Evolutionary conservation across 2,888 invertebrate genomes (phyloP).

Genomic region (Drosophila paramelanica): DNA sequence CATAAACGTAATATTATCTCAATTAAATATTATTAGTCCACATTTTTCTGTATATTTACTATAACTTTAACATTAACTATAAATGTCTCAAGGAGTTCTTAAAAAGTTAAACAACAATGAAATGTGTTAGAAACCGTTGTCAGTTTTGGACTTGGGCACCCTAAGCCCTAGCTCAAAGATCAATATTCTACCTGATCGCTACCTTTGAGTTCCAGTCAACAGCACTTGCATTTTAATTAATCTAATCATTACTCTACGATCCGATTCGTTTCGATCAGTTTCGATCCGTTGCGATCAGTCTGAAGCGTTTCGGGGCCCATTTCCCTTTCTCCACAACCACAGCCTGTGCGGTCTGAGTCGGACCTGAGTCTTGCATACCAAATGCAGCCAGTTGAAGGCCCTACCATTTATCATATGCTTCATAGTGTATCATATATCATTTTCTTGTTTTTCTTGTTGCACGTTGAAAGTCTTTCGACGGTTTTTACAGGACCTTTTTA

Average conservation of each 20-base stretch:
- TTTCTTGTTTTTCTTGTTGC: background rate
- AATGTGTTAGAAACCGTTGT: too few relatives aligned
- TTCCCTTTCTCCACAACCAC: background rate
- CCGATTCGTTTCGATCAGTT: conserved; percentile 12
- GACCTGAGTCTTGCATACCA: conserved; percentile 14
- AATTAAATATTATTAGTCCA: too few relatives aligned
- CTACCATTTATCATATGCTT: conserved; percentile 11
- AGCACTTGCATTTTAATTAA: conserved; percentile 54
- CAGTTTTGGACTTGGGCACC: too few relatives aligned
- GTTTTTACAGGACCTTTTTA: conserved; percentile 3
- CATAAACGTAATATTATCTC: too few relatives aligned
- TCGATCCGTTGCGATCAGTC: conserved; percentile 7
- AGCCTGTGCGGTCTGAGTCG: conserved; percentile 21
- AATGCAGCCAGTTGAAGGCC: background rate
- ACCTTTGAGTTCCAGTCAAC: conserved; percentile 2
- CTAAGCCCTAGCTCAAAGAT: background rate
- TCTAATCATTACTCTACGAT: conserved; percentile 29
- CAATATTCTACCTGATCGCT: conserved; percentile 5
- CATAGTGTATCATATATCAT: conserved; percentile 7
- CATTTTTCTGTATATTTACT: too few relatives aligned
- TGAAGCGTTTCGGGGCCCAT: conserved; percentile 8
- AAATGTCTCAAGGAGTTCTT: too few relatives aligned
- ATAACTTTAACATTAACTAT: too few relatives aligned
- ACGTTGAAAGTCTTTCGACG: background rate
- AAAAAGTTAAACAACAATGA: too few relatives aligned